Percentiles rank a stretch among this genome's conserved stretches.
phyloP scores from a whole-genome alignment of 2,113 vertebrate species.

The Tragelaphus buxtoni region DNA sequence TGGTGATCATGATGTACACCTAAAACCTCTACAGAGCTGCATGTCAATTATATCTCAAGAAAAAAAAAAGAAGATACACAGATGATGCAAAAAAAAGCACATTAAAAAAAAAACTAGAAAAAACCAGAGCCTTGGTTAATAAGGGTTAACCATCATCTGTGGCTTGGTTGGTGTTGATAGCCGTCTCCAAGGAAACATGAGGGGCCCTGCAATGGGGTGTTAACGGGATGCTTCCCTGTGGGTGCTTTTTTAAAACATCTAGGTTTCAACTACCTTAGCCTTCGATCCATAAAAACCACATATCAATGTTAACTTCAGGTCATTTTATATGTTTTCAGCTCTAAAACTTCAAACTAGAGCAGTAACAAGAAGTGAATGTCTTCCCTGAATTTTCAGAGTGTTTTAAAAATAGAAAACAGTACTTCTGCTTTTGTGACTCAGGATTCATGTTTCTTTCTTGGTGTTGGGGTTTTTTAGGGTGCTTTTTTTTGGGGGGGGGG shows the following conservation, averaged over 20 bases:
- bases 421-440: conserved; percentile 66
- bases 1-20: background rate
- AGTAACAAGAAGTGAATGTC: conserved; percentile 9
- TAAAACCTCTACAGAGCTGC: background rate
- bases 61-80: background rate
- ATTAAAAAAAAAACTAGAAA: background rate
- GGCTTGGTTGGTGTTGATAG: accelerated
- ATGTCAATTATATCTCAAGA: background rate
- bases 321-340: background rate
- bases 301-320: background rate
- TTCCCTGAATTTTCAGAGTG: conserved; percentile 36
- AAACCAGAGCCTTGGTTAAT: background rate
- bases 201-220: background rate
- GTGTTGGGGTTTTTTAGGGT: conserved; percentile 36
- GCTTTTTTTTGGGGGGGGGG: background rate
- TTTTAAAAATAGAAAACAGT: conserved; percentile 51
- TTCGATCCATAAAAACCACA: background rate
- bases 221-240: background rate
- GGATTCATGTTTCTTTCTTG: background rate
- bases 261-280: background rate
- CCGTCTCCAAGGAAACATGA: background rate
- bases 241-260: background rate
- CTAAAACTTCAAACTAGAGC: background rate
- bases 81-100: background rate
- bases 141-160: background rate